Evolutionary conservation across 1,140 invertebrate genomes (phyloP).

Genomic region (Bombus affinis): DNA sequence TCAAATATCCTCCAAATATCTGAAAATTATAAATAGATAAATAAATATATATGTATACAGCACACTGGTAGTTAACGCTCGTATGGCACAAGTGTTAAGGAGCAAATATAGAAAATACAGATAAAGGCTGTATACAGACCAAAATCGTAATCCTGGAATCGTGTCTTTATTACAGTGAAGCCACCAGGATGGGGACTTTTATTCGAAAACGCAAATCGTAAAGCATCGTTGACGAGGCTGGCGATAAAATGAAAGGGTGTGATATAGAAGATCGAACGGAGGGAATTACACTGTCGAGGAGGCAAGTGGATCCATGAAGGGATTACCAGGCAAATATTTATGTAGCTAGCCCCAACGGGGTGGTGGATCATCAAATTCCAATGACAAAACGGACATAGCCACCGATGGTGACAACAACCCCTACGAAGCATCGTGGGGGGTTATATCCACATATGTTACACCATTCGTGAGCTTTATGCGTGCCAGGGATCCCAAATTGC

Average conservation of each 20-base stretch:
- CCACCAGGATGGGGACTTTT: neutral
- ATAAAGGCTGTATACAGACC: too few species aligned
- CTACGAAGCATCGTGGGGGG: neutral
- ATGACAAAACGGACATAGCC: conserved; percentile 73
- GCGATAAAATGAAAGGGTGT: conserved; percentile 60
- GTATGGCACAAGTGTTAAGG: too few species aligned
- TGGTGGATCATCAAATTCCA: conserved; percentile 77
- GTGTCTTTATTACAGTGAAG: neutral
- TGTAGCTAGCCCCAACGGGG: conserved; percentile 54
- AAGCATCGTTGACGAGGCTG: conserved; percentile 37
- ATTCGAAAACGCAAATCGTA: conserved; percentile 27
- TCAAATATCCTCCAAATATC: too few species aligned
- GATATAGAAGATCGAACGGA: conserved; percentile 37
- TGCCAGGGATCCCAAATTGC: conserved; percentile 12
- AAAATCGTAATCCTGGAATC: too few species aligned
- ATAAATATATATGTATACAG: too few species aligned
- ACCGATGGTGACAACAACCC: conserved; percentile 55
- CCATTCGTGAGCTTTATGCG: conserved; percentile 29
- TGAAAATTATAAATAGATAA: too few species aligned
- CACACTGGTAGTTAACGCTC: too few species aligned
- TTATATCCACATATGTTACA: conserved; percentile 69
- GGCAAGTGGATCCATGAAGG: conserved; percentile 66
- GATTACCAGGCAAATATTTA: conserved; percentile 71
- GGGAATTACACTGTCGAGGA: conserved; percentile 45
- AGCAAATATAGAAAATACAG: too few species aligned